Evolutionary conservation across 2,888 invertebrate species (phyloP).

Genomic region (Drosophila hamatofila): DNA sequence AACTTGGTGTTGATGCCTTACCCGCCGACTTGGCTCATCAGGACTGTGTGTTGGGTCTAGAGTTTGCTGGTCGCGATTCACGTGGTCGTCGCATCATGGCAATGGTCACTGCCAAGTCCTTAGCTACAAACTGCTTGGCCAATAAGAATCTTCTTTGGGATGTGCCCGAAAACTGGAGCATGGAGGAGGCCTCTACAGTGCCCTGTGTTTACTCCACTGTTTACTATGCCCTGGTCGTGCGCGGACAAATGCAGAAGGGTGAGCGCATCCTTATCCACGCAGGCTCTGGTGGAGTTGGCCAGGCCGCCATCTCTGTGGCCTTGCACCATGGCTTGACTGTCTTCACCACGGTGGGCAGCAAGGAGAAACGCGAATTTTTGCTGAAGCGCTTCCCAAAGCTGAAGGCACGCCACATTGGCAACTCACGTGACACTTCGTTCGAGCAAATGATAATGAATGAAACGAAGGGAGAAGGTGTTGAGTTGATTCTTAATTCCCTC

Average conservation of each 20-base stretch:
- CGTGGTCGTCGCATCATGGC: constrained; percentile 95
- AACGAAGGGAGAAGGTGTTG: constrained; percentile 96
- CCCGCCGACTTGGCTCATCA: constrained; percentile 94
- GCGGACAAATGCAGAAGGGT: constrained; percentile 94
- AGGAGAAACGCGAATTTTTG: constrained; percentile 94
- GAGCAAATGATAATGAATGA: constrained; percentile 94
- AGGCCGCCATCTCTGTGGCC: constrained; percentile 98
- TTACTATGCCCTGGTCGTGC: constrained; percentile 94
- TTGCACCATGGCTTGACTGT: constrained; percentile 95
- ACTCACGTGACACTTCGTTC: constrained; percentile 96
- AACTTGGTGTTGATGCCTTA: constrained; percentile 97
- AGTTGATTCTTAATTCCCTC: constrained; percentile 97
- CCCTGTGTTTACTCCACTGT: constrained; percentile 97
- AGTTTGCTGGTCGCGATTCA: constrained; percentile 95
- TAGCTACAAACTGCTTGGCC: constrained; percentile 95
- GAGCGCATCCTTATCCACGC: constrained; percentile 96
- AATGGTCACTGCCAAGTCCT: constrained; percentile 94
- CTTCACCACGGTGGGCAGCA: constrained; percentile 95
- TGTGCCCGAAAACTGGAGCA: constrained; percentile 93
- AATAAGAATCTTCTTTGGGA: constrained; percentile 94
- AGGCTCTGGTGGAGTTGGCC: constrained; percentile 98
- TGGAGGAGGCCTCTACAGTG: constrained; percentile 96
- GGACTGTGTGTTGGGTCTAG: constrained; percentile 97
- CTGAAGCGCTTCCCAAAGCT: constrained; percentile 94
- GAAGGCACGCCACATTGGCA: constrained; percentile 92